phyloP scores from a whole-genome alignment of 53 echinoderm and acorn worm genomes.

The Glandiceps talaboti region DNA sequence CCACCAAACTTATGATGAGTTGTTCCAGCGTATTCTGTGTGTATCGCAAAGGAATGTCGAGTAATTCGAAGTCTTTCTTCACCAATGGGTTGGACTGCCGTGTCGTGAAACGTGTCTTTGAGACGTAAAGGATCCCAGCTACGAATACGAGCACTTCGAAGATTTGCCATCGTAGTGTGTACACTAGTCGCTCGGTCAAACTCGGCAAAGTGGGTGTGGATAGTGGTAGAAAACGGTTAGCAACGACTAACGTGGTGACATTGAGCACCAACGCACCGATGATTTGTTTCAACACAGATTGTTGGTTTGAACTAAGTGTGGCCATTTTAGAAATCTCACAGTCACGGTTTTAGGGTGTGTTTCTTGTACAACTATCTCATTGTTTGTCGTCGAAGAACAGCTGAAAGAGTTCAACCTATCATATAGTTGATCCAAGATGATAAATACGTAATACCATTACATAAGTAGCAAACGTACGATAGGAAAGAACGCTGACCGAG shows the following conservation, averaged over 20 bases:
- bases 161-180: neutral
- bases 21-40: neutral
- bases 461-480: too few species aligned
- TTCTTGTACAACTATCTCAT: too few species aligned
- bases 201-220: neutral
- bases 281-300: neutral
- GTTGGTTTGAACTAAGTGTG: neutral
- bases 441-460: too few species aligned
- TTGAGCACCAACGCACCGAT: neutral
- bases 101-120: neutral
- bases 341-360: too few species aligned
- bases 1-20: neutral
- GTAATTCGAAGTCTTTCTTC: neutral
- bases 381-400: too few species aligned
- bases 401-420: too few species aligned
- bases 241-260: neutral
- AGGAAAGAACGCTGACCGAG: too few species aligned
- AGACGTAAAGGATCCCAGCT: neutral
- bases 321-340: too few species aligned
- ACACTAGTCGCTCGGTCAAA: neutral
- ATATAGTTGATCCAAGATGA: too few species aligned
- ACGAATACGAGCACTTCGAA: neutral
- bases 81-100: neutral
- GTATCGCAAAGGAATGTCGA: neutral
- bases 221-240: neutral